Evolutionary conservation across 2,113 vertebrate species (phyloP), one percentile per base, ranked within the genome.

Genomic region (Mixornis gularis): DNA sequence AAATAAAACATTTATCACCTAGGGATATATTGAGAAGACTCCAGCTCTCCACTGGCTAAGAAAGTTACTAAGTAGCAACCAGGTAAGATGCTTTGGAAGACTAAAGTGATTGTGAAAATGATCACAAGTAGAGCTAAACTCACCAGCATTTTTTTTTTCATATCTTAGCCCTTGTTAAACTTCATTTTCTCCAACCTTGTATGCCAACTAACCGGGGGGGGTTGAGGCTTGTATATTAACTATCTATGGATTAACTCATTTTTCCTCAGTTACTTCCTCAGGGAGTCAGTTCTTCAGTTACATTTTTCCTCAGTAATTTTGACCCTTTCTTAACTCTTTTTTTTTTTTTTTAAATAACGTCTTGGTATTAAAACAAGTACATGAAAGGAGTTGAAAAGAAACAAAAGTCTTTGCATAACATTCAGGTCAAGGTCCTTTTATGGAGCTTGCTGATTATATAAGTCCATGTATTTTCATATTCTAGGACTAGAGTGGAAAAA

Each of bases 151-250:
- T 56, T 56, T 30, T 68, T 63, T 29, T 14, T 30, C 8, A 32
- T 36, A 36, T 9, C 65, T 87, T 25, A 65, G 41, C 27, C n/a
- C 70, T 62, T 17, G 19, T 22, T 68, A 55, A 64, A 77, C 19
- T 83, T 76, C 1, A 46, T 64, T 85, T 90, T 66, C n/a, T 56
- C 11, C 30, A 83, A 22, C 6, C 5, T 22, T 80, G 3, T 19
- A 58, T 10, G 10, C 12, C 51, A 73, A 8, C 3, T 66, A 69
- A 51, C 13, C 22, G 6, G 5, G 32, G 10, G 5, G 2, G 0
- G 6, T 4, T 85, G 63, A 72, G 27, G 27, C 22, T 80, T 83
- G 5, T 43, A 17, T 63, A 21, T 73, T 70, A 58, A 40, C 49
- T 71, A 11, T 48, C 19, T 51, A 65, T 44, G 32, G 13, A 62